Evolutionary conservation across 2,888 invertebrate species (phyloP), one percentile per base, ranked within the genome.

Genomic region (Eucera pruinosa): DNA sequence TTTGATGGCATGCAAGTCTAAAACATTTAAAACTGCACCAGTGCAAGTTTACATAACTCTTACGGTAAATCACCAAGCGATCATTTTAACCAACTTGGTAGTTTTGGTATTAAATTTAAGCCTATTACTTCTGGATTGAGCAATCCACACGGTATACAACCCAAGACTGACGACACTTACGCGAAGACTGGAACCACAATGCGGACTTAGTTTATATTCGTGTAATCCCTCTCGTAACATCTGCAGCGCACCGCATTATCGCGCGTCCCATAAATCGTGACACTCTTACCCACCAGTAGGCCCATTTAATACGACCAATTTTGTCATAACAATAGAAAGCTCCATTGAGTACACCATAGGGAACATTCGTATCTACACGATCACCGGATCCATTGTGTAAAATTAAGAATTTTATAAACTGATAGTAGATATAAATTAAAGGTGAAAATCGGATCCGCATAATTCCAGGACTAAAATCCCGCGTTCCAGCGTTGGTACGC

Each of bases 221-320:
- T 5, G n/a, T 57, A 71, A 57, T 71, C 41, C 65, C 43, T 50
- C 36, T 48, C 30, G 55, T 48, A 39, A 27, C 69, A 47, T 55
- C 47, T 48, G 70, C 64, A 64, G 23, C 54, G 20, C 33, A 33
- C 36, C 57, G 50, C n/a, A 71, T 71, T 71, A 71, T 41, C 65
- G 23, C 15, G 11, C 5, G 13, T 18, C 43, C 48, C 57, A 65
- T 71, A 65, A 71, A 65, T 71, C 48, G 50, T 15, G 18, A 13
- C 45, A 33, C 48, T 36, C 65, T 57, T 65, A 55, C 25, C 41
- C 50, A 9, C 25, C 57, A 13, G 6, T 33, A 57, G 30, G 33
- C 47, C 41, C 9, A 55, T 65, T 71, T 57, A 55, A 55, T 36
- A 20, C 55, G 48, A 39, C 27, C 50, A 60, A 50, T 60, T 58